Conservation (phyloP, 2,113 vertebrate species). For the Struthio camelus region DNA sequence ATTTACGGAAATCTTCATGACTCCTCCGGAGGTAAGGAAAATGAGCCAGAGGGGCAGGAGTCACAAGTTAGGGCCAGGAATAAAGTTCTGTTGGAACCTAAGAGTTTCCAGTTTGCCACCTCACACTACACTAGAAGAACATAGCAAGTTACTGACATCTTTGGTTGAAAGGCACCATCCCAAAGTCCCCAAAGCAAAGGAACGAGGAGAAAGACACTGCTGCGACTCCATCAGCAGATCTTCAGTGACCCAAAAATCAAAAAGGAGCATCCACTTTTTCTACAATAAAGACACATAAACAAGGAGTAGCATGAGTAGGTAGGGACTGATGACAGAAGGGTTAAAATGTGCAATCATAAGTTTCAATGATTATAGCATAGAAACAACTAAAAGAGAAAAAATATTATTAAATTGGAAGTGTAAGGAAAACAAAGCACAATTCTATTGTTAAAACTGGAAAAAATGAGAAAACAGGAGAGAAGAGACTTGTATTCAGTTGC, state of each 20-base stretch:
- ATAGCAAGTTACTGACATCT: background rate
- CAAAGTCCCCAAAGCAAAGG: background rate
- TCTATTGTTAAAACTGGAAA: background rate
- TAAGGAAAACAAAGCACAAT: background rate
- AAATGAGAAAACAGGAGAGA: background rate
- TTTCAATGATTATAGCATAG: background rate
- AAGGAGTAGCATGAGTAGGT: background rate
- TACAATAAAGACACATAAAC: background rate
- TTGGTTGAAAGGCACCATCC: background rate
- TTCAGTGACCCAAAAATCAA: background rate
- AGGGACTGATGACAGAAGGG: background rate
- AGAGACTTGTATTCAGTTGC: background rate
- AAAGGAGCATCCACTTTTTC: background rate
- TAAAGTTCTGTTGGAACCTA: background rate
- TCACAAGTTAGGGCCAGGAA: background rate
- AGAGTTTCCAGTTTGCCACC: background rate
- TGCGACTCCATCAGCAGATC: background rate
- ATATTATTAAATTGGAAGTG: background rate
- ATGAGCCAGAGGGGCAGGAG: background rate
- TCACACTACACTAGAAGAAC: background rate
- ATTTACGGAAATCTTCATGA: background rate
- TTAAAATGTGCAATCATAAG: background rate
- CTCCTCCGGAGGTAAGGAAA: background rate
- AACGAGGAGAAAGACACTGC: background rate
- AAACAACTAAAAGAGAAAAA: background rate